A percentile compares a stretch with the other conserved stretches of the same genome.
Conservation (phyloP, 1,140 invertebrate genomes). For the Calosoma granatense region DNA sequence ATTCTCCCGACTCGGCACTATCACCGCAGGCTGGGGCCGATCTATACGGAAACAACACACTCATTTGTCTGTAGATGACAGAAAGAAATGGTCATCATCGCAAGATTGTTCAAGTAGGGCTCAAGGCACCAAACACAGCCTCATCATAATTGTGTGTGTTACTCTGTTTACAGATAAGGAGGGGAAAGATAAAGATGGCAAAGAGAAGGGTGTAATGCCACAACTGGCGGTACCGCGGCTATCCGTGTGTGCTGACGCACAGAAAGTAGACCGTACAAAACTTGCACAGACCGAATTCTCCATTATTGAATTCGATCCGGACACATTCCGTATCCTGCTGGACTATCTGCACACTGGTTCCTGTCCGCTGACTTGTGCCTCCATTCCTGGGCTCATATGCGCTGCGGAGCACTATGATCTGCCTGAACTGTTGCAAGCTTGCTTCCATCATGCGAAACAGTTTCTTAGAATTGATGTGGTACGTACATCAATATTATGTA, state of each 20-base stretch:
- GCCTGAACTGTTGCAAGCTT: slow-evolving; percentile 84
- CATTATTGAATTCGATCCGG: slow-evolving; percentile 90
- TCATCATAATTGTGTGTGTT: no score
- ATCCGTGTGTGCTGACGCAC: slow-evolving; percentile 84
- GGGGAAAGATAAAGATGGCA: slow-evolving; percentile 65
- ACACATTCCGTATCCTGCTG: slow-evolving; percentile 80
- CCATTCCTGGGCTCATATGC: slow-evolving; percentile 85
- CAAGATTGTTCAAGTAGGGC: slow-evolving; percentile 81
- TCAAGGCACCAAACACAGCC: slow-evolving; percentile 24
- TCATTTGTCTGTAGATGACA: slow-evolving; percentile 67
- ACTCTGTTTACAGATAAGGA: slow-evolving; percentile 53
- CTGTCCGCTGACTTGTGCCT: slow-evolving; percentile 81
- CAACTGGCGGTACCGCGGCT: slow-evolving; percentile 73
- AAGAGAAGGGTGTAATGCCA: slow-evolving; percentile 59
- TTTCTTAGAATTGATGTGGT: slow-evolving; percentile 85
- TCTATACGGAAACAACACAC: slow-evolving; percentile 66
- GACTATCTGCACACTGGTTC: slow-evolving; percentile 89
- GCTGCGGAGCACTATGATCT: slow-evolving; percentile 91
- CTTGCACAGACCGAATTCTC: slow-evolving; percentile 90
- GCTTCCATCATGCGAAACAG: slow-evolving; percentile 92
- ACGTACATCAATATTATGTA: slow-evolving; percentile 24
- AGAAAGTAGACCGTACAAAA: slow-evolving; percentile 86
- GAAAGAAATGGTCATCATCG: slow-evolving; percentile 85
- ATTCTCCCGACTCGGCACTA: slow-evolving; percentile 75
- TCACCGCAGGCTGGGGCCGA: slow-evolving; percentile 82